phyloP scores from a whole-genome alignment of 2,888 invertebrate genomes.

The Agrotis clavis region DNA sequence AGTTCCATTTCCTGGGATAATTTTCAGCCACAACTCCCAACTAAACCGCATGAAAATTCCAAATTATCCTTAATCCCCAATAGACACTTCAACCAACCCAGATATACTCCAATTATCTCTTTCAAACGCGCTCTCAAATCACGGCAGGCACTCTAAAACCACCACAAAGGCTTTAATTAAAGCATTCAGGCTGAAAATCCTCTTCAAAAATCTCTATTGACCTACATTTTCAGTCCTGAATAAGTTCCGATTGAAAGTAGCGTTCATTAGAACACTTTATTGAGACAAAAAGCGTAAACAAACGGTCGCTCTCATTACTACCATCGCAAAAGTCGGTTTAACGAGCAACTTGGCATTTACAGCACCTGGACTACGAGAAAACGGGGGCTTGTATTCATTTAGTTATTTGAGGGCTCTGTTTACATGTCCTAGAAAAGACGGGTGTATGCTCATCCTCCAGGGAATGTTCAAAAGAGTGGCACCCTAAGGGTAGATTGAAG shows the following conservation, averaged over 20 bases:
- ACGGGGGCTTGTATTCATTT: constrained; percentile 13
- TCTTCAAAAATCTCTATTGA: constrained; percentile 28
- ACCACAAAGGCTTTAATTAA: constrained; percentile 45
- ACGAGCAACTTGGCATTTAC: constrained; percentile 65
- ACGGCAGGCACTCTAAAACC: constrained; percentile 9
- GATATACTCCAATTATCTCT: constrained; percentile 19
- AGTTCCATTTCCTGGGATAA: too few relatives aligned
- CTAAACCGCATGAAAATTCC: neutral
- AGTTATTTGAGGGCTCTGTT: constrained; percentile 14
- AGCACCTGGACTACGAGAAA: constrained; percentile 28
- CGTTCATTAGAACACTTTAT: constrained; percentile 55
- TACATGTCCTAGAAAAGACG: neutral
- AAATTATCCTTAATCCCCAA: neutral
- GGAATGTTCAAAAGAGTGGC: too few relatives aligned
- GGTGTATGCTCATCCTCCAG: neutral
- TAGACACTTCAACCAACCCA: constrained; percentile 2
- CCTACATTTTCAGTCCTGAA: constrained; percentile 33
- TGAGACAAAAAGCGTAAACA: constrained; percentile 53
- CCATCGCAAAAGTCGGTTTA: constrained; percentile 33
- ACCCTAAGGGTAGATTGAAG: too few relatives aligned
- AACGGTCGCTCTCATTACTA: constrained; percentile 44
- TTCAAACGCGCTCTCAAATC: constrained; percentile 10
- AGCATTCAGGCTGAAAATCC: constrained; percentile 20
- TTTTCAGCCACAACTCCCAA: too few relatives aligned
- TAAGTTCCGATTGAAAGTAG: constrained; percentile 32